Evolutionary conservation across 2,888 invertebrate species (phyloP).

Genomic region (Keiferia lycopersicella): DNA sequence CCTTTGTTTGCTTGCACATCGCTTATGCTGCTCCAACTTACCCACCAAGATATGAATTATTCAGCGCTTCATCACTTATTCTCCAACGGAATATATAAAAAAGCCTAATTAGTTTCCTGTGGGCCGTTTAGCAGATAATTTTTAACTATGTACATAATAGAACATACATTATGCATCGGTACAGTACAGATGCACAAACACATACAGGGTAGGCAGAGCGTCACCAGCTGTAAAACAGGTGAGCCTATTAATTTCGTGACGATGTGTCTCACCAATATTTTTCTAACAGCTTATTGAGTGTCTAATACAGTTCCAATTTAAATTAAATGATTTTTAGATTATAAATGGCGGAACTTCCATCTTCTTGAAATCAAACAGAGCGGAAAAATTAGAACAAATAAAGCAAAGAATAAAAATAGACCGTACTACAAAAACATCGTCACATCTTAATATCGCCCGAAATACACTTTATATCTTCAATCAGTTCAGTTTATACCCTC

Average conservation of each 20-base stretch:
- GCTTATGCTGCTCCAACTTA: constrained; percentile 27
- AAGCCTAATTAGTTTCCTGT: constrained; percentile 13
- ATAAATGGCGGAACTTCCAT: no score
- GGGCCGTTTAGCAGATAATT: neutral
- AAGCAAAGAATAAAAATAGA: neutral
- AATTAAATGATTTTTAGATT: no score
- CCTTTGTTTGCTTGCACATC: constrained; percentile 30
- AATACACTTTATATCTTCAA: neutral
- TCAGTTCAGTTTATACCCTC: constrained; percentile 14
- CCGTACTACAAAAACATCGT: neutral
- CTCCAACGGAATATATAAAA: constrained; percentile 24
- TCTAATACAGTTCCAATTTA: no score
- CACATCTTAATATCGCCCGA: neutral
- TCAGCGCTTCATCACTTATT: constrained; percentile 25
- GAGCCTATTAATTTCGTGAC: no score
- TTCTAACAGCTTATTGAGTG: no score
- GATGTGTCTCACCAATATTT: no score
- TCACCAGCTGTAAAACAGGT: no score
- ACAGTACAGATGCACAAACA: no score
- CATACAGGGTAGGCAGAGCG: no score
- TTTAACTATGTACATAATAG: neutral
- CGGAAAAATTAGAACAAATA: neutral
- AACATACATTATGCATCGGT: neutral
- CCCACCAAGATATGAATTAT: constrained; percentile 26
- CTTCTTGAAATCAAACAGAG: no score